Percentiles rank a stretch among this genome's conserved stretches.
These are phyloP conservation scores for Sebastes iracundus DNA, from an alignment of 2,797 vertebrate genomes.

Conservation along the genomic window DNA sequence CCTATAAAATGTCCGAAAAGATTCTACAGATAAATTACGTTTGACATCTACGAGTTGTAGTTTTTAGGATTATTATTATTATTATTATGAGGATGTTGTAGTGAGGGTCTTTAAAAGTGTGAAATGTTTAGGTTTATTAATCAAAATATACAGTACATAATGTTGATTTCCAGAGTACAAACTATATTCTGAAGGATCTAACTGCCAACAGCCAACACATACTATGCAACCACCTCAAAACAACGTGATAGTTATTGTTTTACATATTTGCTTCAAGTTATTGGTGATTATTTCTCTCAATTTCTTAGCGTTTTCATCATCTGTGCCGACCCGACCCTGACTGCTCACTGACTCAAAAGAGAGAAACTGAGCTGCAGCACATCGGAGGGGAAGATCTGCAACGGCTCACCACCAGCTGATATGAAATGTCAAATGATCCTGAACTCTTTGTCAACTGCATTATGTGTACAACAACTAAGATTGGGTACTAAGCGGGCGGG, in stretches of 20 bases:
- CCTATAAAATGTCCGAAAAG: not conserved
- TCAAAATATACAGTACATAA: rapidly evolving
- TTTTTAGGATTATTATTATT: not conserved
- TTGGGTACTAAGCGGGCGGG: not conserved
- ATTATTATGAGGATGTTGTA: too few species aligned
- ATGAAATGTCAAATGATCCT: not conserved
- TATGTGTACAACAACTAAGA: too few species aligned
- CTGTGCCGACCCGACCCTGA: not conserved
- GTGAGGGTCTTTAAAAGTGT: too few species aligned
- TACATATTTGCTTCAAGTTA: not conserved
- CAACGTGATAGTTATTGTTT: too few species aligned
- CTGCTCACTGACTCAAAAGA: not conserved
- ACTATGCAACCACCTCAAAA: too few species aligned
- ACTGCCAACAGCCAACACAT: too few species aligned
- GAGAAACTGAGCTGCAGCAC: not conserved
- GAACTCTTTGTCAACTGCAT: not conserved
- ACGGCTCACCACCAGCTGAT: not conserved
- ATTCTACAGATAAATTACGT: too few species aligned
- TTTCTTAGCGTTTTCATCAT: not conserved
- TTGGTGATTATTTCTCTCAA: not conserved
- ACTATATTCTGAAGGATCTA: too few species aligned
- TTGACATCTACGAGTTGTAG: too few species aligned
- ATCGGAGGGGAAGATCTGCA: not conserved
- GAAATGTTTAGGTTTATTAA: too few species aligned
- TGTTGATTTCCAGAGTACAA: too few species aligned